Percentiles rank a stretch among this genome's conserved stretches.
phyloP scores from a whole-genome alignment of 2,113 vertebrate species.

The Trochalopteron elliotii region DNA sequence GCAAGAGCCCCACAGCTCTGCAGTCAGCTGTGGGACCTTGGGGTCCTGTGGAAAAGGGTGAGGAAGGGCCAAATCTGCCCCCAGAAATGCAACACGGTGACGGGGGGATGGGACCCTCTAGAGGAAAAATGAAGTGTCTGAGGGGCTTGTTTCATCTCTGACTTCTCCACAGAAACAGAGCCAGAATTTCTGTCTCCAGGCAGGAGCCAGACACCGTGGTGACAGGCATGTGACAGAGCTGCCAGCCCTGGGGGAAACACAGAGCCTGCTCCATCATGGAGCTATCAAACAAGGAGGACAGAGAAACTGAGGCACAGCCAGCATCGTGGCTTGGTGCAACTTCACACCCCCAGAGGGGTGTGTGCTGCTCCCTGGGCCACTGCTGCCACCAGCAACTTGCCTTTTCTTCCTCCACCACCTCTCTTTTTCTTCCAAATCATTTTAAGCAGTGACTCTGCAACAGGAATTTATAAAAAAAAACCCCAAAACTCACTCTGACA shows the following conservation, averaged over 20 bases:
- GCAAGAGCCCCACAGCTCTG: neutral
- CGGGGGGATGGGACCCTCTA: neutral
- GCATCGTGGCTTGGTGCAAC: accelerated
- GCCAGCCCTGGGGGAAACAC: neutral
- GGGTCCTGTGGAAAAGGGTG: neutral
- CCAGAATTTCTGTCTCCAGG: neutral
- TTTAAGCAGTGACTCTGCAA: neutral
- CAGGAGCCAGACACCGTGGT: accelerated
- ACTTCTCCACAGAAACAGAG: neutral
- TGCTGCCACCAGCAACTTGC: neutral
- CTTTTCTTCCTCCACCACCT: no score
- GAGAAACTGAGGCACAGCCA: neutral
- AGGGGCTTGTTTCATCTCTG: neutral
- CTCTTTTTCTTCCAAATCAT: neutral
- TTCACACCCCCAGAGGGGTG: accelerated
- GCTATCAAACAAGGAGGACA: accelerated
- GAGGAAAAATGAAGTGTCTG: neutral
- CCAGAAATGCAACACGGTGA: neutral
- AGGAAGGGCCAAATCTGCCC: neutral
- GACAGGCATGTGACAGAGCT: neutral
- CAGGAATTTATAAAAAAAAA: neutral
- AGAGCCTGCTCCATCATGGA: neutral
- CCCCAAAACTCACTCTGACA: neutral
- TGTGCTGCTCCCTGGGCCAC: neutral
- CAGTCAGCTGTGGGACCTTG: neutral